A percentile compares a stretch with the other conserved stretches of the same genome.
Evolutionary conservation across 2,888 invertebrate species (phyloP).

Genomic region (Subacronicta megacephala): DNA sequence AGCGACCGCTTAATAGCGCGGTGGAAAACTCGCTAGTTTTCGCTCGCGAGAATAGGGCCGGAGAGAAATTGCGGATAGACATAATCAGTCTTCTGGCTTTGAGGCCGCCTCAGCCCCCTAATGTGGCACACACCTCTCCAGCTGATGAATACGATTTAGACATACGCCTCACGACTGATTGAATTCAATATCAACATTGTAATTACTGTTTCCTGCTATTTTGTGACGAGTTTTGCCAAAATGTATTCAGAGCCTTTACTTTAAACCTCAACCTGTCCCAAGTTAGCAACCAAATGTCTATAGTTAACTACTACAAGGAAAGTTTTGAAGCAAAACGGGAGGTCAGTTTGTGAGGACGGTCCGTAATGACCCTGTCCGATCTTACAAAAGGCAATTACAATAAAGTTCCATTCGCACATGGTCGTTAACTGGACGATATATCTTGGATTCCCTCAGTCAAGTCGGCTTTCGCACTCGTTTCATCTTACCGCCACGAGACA

Average conservation of each 20-base stretch:
- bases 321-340: conserved; percentile 80
- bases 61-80: conserved; percentile 89
- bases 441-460: conserved; percentile 83
- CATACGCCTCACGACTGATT: conserved; percentile 74
- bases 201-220: conserved; percentile 55
- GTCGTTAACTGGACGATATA: conserved; percentile 89
- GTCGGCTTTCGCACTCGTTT: conserved; percentile 76
- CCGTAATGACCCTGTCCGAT: conserved; percentile 87
- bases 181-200: conserved; percentile 71
- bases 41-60: conserved; percentile 88
- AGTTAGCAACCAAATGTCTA: conserved; percentile 62
- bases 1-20: conserved; percentile 89
- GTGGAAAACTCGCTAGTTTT: conserved; percentile 90
- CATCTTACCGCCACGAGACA: conserved; percentile 67
- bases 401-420: conserved; percentile 89
- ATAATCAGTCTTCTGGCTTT: conserved; percentile 90
- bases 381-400: conserved; percentile 90
- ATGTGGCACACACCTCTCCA: conserved; percentile 84
- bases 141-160: conserved; percentile 84
- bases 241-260: conserved; percentile 42
- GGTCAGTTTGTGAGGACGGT: conserved; percentile 80
- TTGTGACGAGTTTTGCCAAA: conserved; percentile 31
- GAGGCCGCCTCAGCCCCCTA: conserved; percentile 86
- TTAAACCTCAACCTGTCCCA: conserved; percentile 61
- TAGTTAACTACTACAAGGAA: conserved; percentile 72